Conservation (phyloP, 2,888 invertebrate genomes). For the Rosalia funebris region DNA sequence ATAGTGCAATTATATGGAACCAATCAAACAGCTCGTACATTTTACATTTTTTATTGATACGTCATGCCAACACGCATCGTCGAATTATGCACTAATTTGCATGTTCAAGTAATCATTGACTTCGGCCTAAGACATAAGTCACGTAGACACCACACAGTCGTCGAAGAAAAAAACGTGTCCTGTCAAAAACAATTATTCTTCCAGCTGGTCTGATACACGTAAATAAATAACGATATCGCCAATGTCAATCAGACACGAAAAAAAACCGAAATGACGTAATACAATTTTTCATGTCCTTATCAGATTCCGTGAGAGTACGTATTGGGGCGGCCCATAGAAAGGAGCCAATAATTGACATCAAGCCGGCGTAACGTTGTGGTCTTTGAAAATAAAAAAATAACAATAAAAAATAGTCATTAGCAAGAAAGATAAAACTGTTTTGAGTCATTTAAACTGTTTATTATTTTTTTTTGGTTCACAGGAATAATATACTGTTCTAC, state of each 20-base stretch:
- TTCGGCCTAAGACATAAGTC: conserved; percentile 14
- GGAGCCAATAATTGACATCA: background rate
- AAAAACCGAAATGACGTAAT: background rate
- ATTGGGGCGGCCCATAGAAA: background rate
- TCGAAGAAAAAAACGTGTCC: conserved; percentile 11
- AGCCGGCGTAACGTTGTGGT: background rate
- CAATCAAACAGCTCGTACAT: no score
- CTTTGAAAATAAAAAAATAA: no score
- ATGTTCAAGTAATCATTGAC: background rate
- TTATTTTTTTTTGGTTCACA: no score
- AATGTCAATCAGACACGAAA: conserved; percentile 1
- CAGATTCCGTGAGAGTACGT: background rate
- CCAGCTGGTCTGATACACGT: background rate
- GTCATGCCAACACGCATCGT: no score
- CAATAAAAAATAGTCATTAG: no score
- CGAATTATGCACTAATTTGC: background rate
- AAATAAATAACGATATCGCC: conserved; percentile 1
- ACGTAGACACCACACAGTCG: conserved; percentile 8
- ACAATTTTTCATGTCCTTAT: background rate
- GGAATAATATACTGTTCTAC: no score
- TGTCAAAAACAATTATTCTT: conserved; percentile 20
- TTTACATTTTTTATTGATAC: no score
- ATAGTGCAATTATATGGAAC: no score
- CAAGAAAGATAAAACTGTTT: no score
- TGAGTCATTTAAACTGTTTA: no score